Percentiles rank a stretch among this genome's conserved stretches.
These are phyloP conservation scores for Entomobrya multifasciata DNA, from an alignment of 2,888 invertebrate species.

Conservation along the genomic window DNA sequence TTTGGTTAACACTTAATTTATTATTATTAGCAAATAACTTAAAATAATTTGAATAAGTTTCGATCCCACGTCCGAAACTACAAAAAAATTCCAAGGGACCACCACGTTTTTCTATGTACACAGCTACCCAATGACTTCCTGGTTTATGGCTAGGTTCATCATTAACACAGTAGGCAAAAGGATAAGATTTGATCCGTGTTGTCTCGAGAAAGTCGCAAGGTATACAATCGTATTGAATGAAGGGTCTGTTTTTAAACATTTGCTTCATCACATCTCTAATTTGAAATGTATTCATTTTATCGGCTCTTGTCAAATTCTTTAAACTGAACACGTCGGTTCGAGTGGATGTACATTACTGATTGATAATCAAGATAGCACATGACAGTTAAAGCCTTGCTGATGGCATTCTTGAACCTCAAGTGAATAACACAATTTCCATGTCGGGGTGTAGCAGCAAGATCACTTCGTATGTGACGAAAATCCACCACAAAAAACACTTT, in stretches of 20 bases:
- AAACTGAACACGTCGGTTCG: neutral
- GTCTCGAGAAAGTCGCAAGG: neutral
- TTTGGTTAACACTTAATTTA: too few relatives aligned
- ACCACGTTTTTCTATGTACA: neutral
- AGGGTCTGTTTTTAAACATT: neutral
- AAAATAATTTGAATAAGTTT: slow-evolving; percentile 52
- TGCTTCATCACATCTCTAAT: neutral
- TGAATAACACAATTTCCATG: slow-evolving; percentile 51
- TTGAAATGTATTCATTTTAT: neutral
- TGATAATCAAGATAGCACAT: slow-evolving; percentile 68
- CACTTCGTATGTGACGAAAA: slow-evolving; percentile 42
- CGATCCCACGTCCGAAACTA: slow-evolving; percentile 33
- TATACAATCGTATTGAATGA: neutral
- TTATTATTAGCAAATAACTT: slow-evolving; percentile 30
- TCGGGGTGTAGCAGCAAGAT: neutral
- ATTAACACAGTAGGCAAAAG: slow-evolving; percentile 18
- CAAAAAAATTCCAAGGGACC: slow-evolving; percentile 35
- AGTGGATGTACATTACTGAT: slow-evolving; percentile 61
- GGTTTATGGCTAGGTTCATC: neutral
- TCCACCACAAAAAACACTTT: slow-evolving; percentile 57
- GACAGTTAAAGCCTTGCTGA: slow-evolving; percentile 55
- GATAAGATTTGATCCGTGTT: neutral
- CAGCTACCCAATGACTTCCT: slow-evolving; percentile 3
- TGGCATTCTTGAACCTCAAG: slow-evolving; percentile 56
- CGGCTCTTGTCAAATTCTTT: neutral